Base-by-base conservation (phyloP, 1,140 invertebrate genomes). In the Ditylenchus dipsaci region DNA sequence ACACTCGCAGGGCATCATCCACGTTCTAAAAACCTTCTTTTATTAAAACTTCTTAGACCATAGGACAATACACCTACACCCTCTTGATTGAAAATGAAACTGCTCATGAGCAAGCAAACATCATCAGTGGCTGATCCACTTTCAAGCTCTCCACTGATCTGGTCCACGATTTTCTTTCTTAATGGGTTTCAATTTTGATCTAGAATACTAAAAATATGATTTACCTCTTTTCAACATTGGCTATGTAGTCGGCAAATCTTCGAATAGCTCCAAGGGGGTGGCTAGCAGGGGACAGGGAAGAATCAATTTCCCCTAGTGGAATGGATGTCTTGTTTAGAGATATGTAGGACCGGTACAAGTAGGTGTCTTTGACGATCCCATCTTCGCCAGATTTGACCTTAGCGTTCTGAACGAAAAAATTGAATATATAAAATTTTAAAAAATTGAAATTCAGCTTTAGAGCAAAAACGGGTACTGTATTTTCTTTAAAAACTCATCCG, bases 301-400 rank as follows among this genome's bases (percentile, higher is more conserved):
- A 81, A 63, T 88, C 88, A 67, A 96, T 90, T 85, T 95, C 93
- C 86, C 92, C 90, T n/a, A 92, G 78, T 0, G 93, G 91, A 56
- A 95, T 90, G 26, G 90, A 87, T 82, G 89, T 92, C 83, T 96
- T 96, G 67, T 89, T 88, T 81, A 93, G 92, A 9, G 92, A 92
- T 78, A 96, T 91, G 78, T 95, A 95, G 0, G 92, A 89, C 43
- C 93, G 86, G 81, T 95, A 97, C 64, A 95, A 86, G 77, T 90
- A 92, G 0, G 91, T 86, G 85, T 96, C 92, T 68, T 90, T 85
- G 78, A 91, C 88, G n/a, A 90, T 73, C n/a, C 87, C 86, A 43
- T 90, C 78, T 65, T 90, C 88, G 13, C 88, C 86, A 59, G 87
- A 86, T 19, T 88, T 88, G 0, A 88, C 86, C 90, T 91, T 83